These are phyloP conservation scores for Rhagonycha lutea DNA, from an alignment of 2,888 invertebrate species.

Conservation along the genomic window DNA sequence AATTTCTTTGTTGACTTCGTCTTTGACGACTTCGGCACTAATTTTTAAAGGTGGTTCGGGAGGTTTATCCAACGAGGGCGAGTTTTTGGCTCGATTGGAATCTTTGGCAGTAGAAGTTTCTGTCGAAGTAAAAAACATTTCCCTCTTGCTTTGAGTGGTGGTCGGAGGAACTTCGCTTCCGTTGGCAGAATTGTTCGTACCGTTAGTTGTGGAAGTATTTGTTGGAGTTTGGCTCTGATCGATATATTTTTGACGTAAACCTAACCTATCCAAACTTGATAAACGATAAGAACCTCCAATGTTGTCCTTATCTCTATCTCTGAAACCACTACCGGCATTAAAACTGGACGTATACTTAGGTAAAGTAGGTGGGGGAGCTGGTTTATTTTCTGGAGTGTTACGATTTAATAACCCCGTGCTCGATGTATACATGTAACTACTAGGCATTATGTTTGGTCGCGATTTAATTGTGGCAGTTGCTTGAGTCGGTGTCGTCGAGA, in stretches of 20 bases:
- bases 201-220: conserved; percentile 43
- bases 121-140: conserved; percentile 80
- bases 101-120: conserved; percentile 47
- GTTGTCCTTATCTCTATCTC: conserved; percentile 70
- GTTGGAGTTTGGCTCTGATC: conserved; percentile 62
- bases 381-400: conserved; percentile 59
- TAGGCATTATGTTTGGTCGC: conserved; percentile 58
- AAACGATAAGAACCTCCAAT: conserved; percentile 77
- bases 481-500: conserved; percentile 51
- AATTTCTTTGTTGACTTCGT: conserved; percentile 58
- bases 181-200: conserved; percentile 58
- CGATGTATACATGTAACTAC: conserved; percentile 68
- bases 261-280: conserved; percentile 81
- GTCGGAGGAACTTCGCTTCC: conserved; percentile 51
- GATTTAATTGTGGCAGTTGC: conserved; percentile 55
- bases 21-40: conserved; percentile 60
- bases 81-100: conserved; percentile 49
- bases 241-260: conserved; percentile 79
- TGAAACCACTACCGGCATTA: conserved; percentile 69
- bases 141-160: conserved; percentile 79
- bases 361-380: conserved; percentile 77
- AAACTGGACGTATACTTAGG: conserved; percentile 81
- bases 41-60: conserved; percentile 56
- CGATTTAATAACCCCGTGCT: conserved; percentile 65
- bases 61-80: conserved; percentile 59